Evolutionary conservation across 53 echinoderm and acorn worm species (phyloP), one percentile per base, ranked within the genome.

Genomic region (Stichopus horrens): DNA sequence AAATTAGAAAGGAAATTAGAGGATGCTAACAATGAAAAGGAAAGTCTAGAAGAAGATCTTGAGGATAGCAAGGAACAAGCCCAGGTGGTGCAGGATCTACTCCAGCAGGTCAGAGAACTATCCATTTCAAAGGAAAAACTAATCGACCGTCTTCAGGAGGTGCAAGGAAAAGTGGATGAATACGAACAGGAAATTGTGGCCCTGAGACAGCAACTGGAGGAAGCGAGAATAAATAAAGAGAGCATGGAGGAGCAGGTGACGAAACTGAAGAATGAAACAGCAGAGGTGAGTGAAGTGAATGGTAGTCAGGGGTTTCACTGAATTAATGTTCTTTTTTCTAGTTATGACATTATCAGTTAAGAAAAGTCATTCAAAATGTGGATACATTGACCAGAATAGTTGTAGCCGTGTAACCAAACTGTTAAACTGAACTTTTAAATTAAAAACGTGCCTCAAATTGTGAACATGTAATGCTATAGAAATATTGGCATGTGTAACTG

Each of bases 141-240:
- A 88, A 91, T 91, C 58, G 87, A 58, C 77, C 74, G 89, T 9
- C 76, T 93, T 57, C 93, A 93, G 52, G 83, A 66, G 11, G 79
- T 91, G 18, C 89, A 93, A 87, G 77, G 90, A 8, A 94, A 95
- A 89, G 88, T 93, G 10, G 93, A 93, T 83, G 93, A 91, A 83
- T 90, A 87, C 52, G 88, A 86, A 14, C 59, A 89, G 51, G 92
- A 92, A 75, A 91, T 90, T n/a, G 91, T 92, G 79, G 89, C 59
- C 16, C 68, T 91, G 51, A 87, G 89, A 57, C 88, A 88, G 55
- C 74, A 84, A 4, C 21, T 94, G 63, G 90, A 91, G 8, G 79
- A 83, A 59, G 57, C 73, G 19, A 88, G 57, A 71, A 79, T 57
- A 23, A 53, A 54, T 7, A 81, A 58, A 58, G 19, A 81, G 21